Conservation (phyloP, 2,113 vertebrate genomes). For the Microcebus lehilahytsara region DNA sequence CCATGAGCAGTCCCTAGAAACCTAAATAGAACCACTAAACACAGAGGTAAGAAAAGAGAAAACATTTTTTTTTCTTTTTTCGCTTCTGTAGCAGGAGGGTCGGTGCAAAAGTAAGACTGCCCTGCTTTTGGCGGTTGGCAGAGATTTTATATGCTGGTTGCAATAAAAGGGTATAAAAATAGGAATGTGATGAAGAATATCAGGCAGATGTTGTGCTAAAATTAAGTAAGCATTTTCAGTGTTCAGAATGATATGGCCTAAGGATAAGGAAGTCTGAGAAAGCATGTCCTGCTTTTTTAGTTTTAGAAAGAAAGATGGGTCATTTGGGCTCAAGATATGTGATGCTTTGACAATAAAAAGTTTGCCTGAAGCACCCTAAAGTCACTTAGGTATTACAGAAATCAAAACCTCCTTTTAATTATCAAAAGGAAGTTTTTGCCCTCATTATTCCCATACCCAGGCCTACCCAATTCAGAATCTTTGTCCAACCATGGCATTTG, state of each 20-base stretch:
- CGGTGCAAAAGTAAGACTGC: not conserved
- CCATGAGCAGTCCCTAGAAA: not conserved
- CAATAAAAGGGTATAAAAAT: constrained; percentile 15
- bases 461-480: not conserved
- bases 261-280: not conserved
- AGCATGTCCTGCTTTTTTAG: not conserved
- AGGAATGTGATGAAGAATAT: not conserved
- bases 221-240: not conserved
- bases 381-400: not conserved
- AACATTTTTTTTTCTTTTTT: not conserved
- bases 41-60: not conserved
- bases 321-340: not conserved
- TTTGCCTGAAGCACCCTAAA: not conserved
- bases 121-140: not conserved
- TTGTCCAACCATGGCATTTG: not conserved
- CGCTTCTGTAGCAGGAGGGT: not conserved
- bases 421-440: not conserved
- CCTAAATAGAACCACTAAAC: not conserved
- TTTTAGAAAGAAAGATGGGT: not conserved
- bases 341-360: not conserved
- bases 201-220: not conserved
- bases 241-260: not conserved
- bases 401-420: not conserved
- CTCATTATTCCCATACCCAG: not conserved
- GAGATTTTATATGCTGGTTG: not conserved